Base-by-base conservation (phyloP, 2,113 vertebrate species). In the Bufo bufo region DNA sequence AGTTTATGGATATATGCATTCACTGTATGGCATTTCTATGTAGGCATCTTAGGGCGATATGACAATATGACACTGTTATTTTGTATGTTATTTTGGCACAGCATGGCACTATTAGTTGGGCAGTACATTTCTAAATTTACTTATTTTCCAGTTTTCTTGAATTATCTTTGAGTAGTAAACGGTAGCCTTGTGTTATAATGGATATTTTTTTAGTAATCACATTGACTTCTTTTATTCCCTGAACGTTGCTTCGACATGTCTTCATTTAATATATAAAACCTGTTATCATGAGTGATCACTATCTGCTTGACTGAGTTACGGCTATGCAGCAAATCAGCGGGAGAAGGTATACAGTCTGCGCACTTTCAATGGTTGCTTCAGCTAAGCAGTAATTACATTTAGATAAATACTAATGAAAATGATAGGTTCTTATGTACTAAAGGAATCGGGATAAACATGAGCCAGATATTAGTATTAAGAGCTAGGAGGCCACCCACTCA, bases 371-470 rank as follows among this genome's bases (percentile, higher is more conserved):
- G 58, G n/a, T 43, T 84, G 80, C 49, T 56, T 13, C 20, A 84
- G 50, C 13, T 78, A 77, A 77, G 43, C 74, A 84, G 72, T 84
- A 89, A 84, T 89, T 89, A 78, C 71, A 61, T 74, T n/a, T 56
- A n/a, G 58, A 84, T 66, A 84, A 89, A 89, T 84, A 78, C 82
- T 78, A 89, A 89, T 89, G 72, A 89, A 84, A 84, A 78, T 78
- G 61, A 88, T 77, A 75, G 59, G 65, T 56, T 50, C 10, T 77
- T 66, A 78, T 77, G 47, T n/a, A 54, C 23, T n/a, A n/a, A 83
- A 84, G 69, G 72, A 58, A 69, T 78, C 59, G 16, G 47, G 72
- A 78, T 89, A 77, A 84, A 89, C 87, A 84, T 69, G 33, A 45
- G 43, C 19, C 12, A 45, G 81, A 84, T 84, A 77, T 88, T 77